These are phyloP conservation scores for Indicator maculatus DNA, from an alignment of 2,113 vertebrate species.

Conservation along the genomic window DNA sequence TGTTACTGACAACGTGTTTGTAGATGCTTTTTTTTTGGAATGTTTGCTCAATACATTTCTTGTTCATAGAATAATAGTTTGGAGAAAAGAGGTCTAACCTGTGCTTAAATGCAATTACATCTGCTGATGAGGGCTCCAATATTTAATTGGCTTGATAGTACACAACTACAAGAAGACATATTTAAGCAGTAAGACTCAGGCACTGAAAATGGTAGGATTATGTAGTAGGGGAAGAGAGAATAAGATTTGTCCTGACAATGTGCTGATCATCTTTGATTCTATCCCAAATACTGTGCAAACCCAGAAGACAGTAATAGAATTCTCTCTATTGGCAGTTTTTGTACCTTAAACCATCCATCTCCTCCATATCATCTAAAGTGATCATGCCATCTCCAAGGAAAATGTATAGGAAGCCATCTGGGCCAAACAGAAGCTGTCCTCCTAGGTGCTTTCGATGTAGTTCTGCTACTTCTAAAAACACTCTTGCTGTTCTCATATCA, in stretches of 20 bases:
- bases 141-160: not conserved
- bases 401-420: slow-evolving; percentile 92
- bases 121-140: not conserved
- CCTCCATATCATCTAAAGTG: slow-evolving; percentile 98
- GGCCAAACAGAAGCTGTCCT: slow-evolving; percentile 92
- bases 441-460: slow-evolving; percentile 95
- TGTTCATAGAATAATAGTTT: not conserved
- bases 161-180: not conserved
- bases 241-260: not conserved
- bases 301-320: not conserved
- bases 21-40: not conserved
- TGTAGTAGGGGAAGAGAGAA: not conserved
- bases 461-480: slow-evolving; percentile 96
- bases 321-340: not conserved
- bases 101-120: not conserved
- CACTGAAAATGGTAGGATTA: not conserved
- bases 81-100: not conserved
- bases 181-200: not conserved
- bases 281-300: not conserved
- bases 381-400: slow-evolving; percentile 98
- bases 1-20: not conserved
- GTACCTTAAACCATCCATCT: slow-evolving; percentile 99
- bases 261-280: not conserved
- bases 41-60: not conserved
- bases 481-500: slow-evolving; percentile 86